Base-by-base conservation (phyloP, 1,140 invertebrate species). In the Liolophura sinensis region DNA sequence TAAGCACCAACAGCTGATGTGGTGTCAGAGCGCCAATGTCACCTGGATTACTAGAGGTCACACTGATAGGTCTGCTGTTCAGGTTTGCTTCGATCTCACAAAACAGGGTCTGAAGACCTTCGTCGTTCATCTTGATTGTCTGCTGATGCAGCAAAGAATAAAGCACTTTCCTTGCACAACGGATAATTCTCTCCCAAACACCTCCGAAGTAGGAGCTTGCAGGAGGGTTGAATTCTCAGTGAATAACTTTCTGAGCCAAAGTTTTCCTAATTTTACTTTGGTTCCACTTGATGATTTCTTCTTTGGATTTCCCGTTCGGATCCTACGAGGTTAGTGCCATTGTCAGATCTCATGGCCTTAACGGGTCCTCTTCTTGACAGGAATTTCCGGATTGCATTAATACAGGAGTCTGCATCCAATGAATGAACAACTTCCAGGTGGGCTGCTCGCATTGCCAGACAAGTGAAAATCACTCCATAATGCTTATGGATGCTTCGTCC, bases 201-300 rank as follows among this genome's bases (percentile, higher is more conserved):
- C 83, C 83, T 58, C 84, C 83, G 48, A 78, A 75, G 64, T 84
- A 77, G 1, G 79, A 75, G 24, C 69, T 73, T 61, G 65, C 52
- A 12, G 84, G 78, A 24, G 81, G 77, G 49, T 76, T 84, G 64
- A 85, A 85, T 65, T 82, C 69, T 82, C 81, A 86, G 27, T 76
- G 60, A 20, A 79, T 81, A 6, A 60, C 47, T 25, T 65, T 64
- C 16, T 60, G 15, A 55, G 31, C 20, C 27, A 74, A 14, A 12
- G 24, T 16, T 27, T 47, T 11, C 16, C 31, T 15, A 16, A 65
- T 49, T 50, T 69, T 25, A 31, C 7, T 11, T 20, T 64, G 18
- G 40, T 78, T 62, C 71, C 27, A 73, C 12, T 73, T 50, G 20
- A 31, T 20, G 7, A 78, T 46, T 7, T 11, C 7, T 54, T 69